A percentile compares a stretch with the other conserved stretches of the same genome.
Evolutionary conservation across 2,888 invertebrate genomes (phyloP).

Genomic region (Gryllus longicercus): DNA sequence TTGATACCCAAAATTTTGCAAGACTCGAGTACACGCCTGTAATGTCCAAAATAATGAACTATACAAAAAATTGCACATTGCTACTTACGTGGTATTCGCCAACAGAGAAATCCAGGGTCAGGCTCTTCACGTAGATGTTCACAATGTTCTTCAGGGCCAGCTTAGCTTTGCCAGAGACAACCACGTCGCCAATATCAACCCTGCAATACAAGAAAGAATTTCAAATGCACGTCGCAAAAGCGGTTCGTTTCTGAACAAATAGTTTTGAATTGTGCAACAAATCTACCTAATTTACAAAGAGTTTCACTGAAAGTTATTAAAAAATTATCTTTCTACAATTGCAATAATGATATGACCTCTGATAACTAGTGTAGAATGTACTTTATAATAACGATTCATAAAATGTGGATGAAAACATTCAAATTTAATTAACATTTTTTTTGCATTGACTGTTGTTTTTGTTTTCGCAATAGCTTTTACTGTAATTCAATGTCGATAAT

Average conservation of each 20-base stretch:
- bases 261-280: not conserved
- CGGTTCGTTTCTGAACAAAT: not conserved
- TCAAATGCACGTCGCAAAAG: not conserved
- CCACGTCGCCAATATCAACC: not conserved
- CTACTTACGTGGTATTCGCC: not conserved
- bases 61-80: not conserved
- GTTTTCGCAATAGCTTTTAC: too few species aligned
- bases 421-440: too few species aligned
- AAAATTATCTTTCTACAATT: too few species aligned
- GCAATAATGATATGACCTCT: too few species aligned
- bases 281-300: not conserved
- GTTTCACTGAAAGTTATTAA: too few species aligned
- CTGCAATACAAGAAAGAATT: not conserved
- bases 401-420: too few species aligned
- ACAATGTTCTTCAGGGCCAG: not conserved
- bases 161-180: not conserved
- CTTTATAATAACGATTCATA: too few species aligned
- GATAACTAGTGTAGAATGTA: too few species aligned
- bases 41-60: not conserved
- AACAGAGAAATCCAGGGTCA: not conserved
- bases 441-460: too few species aligned
- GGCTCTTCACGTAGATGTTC: not conserved
- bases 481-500: too few species aligned
- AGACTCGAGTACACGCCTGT: not conserved
- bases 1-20: not conserved